Evolutionary conservation across 2,113 vertebrate species (phyloP).

Genomic region (Tapirus terrestris): DNA sequence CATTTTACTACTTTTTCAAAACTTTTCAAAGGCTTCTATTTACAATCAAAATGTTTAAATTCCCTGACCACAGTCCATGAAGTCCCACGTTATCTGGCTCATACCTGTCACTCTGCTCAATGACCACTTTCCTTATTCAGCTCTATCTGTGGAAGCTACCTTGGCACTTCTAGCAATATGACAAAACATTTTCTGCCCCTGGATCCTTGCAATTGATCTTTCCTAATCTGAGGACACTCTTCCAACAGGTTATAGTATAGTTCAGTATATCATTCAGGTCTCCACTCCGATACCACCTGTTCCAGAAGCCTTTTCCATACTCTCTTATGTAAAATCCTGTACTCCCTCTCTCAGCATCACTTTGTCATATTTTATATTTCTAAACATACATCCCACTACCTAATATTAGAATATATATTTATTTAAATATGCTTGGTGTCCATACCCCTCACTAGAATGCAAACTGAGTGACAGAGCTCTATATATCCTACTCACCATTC

Average conservation of each 20-base stretch:
- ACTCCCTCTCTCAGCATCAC: rapidly evolving
- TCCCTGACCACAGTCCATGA: not conserved
- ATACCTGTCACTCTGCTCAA: rapidly evolving
- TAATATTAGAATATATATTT: not conserved
- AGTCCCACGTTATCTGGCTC: not conserved
- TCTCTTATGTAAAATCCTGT: not conserved
- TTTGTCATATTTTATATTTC: not conserved
- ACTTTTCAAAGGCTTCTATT: not conserved
- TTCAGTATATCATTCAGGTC: too few relatives aligned
- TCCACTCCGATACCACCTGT: not conserved
- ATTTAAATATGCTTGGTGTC: not conserved
- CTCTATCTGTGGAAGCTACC: not conserved
- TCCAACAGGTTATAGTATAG: not conserved
- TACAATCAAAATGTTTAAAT: not conserved
- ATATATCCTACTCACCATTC: not conserved
- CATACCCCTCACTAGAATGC: not conserved
- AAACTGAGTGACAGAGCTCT: not conserved
- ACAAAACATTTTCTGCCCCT: not conserved
- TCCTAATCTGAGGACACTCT: not conserved
- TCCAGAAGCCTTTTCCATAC: not conserved
- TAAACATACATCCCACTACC: not conserved
- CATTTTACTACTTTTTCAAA: not conserved
- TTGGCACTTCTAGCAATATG: not conserved
- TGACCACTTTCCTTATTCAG: not conserved
- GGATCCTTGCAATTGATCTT: not conserved